These are phyloP conservation scores for Mico argentatus DNA, from an alignment of 2,797 vertebrate genomes.

Conservation along the genomic window DNA sequence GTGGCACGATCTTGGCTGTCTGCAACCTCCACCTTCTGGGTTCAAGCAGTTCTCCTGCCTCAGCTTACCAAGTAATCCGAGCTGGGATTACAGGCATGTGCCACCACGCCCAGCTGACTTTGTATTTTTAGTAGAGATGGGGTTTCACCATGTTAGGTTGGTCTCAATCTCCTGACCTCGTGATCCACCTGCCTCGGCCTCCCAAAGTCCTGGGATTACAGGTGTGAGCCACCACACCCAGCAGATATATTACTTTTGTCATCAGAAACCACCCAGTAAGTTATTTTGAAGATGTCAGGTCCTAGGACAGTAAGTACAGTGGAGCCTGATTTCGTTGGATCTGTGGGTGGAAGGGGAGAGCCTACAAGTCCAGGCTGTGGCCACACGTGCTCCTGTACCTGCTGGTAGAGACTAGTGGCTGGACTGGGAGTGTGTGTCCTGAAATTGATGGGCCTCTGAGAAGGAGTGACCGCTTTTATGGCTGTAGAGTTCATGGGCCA, in stretches of 20 bases:
- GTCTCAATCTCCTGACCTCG: too few relatives aligned
- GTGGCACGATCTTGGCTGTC: too few relatives aligned
- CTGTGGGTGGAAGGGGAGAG: neutral
- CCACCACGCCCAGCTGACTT: too few relatives aligned
- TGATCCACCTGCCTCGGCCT: too few relatives aligned
- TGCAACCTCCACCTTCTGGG: too few relatives aligned
- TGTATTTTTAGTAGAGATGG: too few relatives aligned
- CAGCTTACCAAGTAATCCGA: too few relatives aligned
- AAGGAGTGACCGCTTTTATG: neutral
- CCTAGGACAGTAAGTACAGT: neutral
- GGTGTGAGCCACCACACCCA: too few relatives aligned
- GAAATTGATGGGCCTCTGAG: neutral
- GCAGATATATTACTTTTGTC: neutral
- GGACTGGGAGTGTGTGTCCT: neutral
- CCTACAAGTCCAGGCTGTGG: accelerated
- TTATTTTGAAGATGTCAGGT: neutral
- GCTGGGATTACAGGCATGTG: too few relatives aligned
- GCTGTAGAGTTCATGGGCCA: neutral
- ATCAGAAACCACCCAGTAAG: neutral
- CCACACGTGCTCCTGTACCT: neutral
- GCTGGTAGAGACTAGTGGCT: neutral
- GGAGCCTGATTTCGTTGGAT: neutral
- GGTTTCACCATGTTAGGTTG: too few relatives aligned
- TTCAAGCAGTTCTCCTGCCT: too few relatives aligned
- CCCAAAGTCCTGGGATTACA: too few relatives aligned